A percentile compares a stretch with the other conserved stretches of the same genome.
phyloP scores from a whole-genome alignment of 1,140 invertebrate genomes.

The Hyles euphorbiae region DNA sequence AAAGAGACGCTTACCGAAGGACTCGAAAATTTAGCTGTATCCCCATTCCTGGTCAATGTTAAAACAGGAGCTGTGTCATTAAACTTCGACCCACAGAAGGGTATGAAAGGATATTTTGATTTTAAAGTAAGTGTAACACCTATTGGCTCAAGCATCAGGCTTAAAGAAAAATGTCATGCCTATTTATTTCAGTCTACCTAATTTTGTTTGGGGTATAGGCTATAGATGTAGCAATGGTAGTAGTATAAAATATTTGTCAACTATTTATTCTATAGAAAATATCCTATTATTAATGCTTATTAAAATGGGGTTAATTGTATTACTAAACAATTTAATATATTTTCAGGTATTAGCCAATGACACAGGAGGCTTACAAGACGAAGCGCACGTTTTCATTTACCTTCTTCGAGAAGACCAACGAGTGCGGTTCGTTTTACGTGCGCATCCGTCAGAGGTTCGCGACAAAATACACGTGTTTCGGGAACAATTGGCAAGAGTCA shows the following conservation, averaged over 20 bases:
- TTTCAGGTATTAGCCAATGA: constrained; percentile 88
- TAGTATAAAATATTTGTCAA: no score
- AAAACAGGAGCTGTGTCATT: constrained; percentile 89
- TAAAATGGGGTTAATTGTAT: no score
- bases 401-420: constrained; percentile 94
- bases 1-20: constrained; percentile 91
- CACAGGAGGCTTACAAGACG: constrained; percentile 85
- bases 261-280: no score
- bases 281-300: no score
- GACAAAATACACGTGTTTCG: constrained; percentile 86
- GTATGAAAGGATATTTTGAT: constrained; percentile 98
- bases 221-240: no score
- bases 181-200: no score
- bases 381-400: constrained; percentile 92
- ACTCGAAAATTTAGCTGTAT: constrained; percentile 84
- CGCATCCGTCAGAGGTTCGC: constrained; percentile 90
- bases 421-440: constrained; percentile 92
- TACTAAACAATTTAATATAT: background rate
- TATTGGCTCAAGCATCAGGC: background rate
- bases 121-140: constrained; percentile 80
- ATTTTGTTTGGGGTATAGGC: no score
- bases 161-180: background rate
- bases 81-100: constrained; percentile 96
- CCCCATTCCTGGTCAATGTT: constrained; percentile 89
- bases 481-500: constrained; percentile 86